Conservation (phyloP, 2,113 vertebrate genomes). For the Neodontobutis hainanensis region DNA sequence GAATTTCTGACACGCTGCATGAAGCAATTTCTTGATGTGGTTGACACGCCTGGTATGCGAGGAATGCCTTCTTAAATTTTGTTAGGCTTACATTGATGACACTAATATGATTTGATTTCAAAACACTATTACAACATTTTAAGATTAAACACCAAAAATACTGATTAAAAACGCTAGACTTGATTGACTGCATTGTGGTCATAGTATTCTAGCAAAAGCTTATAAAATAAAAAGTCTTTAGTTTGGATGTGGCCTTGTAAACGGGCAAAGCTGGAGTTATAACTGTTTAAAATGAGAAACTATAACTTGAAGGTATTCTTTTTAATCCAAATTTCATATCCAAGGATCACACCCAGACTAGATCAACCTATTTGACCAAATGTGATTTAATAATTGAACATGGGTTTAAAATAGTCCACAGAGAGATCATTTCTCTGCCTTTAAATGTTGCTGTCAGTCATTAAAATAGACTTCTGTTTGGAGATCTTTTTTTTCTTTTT, state of each 20-base stretch:
- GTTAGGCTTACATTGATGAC: not conserved
- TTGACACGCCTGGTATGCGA: slow-evolving; percentile 1
- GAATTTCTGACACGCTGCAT: slow-evolving; percentile 37
- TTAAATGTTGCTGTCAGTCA: slow-evolving; percentile 45
- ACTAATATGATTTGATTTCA: not conserved
- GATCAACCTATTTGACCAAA: slow-evolving; percentile 10
- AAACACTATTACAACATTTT: no score
- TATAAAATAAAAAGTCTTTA: no score
- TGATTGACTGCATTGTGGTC: no score
- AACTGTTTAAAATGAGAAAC: not conserved
- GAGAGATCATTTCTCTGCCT: slow-evolving; percentile 44
- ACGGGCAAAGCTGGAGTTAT: no score
- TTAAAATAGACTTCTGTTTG: slow-evolving; percentile 64
- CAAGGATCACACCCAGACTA: slow-evolving; percentile 8
- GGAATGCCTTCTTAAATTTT: not conserved
- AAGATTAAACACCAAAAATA: no score
- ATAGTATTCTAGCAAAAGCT: no score
- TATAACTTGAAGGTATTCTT: not conserved
- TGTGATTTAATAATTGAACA: slow-evolving; percentile 25
- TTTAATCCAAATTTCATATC: slow-evolving; percentile 5
- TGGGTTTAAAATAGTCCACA: slow-evolving; percentile 37
- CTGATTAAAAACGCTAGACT: no score
- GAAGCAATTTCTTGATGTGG: slow-evolving; percentile 14
- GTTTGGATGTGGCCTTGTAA: not conserved
- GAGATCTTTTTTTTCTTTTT: slow-evolving; percentile 57